Percentiles rank a stretch among this genome's conserved stretches.
Evolutionary conservation across 64 coral and sea anemone species (phyloP).

Genomic region (Montipora foliosa): DNA sequence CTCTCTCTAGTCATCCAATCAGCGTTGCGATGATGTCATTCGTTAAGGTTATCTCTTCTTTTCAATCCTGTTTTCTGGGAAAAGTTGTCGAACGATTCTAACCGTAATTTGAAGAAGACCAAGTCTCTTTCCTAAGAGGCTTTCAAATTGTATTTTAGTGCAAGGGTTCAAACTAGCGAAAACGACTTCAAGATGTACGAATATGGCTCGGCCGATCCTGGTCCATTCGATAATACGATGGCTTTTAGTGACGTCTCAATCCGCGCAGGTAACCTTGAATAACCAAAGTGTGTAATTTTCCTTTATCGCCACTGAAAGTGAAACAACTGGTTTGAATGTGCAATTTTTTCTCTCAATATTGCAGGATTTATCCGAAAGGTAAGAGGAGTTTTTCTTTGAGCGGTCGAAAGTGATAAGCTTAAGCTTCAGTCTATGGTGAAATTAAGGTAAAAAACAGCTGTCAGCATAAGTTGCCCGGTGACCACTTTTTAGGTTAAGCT

Average conservation of each 20-base stretch:
- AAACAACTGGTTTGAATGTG: no score
- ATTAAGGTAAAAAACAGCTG: neutral
- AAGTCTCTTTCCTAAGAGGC: neutral
- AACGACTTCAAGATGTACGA: slow-evolving; percentile 32
- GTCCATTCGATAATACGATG: slow-evolving; percentile 61
- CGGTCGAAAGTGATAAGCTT: neutral
- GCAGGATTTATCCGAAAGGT: slow-evolving; percentile 79
- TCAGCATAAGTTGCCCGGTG: no score
- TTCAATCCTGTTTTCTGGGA: neutral
- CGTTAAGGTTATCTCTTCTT: neutral
- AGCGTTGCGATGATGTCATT: slow-evolving; percentile 5
- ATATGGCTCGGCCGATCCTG: slow-evolving; percentile 51
- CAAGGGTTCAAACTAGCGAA: neutral
- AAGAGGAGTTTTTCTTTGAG: neutral
- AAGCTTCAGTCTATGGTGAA: no score
- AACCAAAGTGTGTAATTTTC: neutral
- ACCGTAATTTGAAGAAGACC: no score
- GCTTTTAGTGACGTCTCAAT: slow-evolving; percentile 68
- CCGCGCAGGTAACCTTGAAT: slow-evolving; percentile 51
- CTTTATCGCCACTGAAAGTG: neutral
- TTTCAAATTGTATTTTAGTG: neutral
- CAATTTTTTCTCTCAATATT: slow-evolving; percentile 10
- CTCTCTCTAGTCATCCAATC: neutral
- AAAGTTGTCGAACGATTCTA: neutral
- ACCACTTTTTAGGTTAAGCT: no score